Evolutionary conservation across 2,797 vertebrate genomes (phyloP).

Genomic region (Perodicticus potto): DNA sequence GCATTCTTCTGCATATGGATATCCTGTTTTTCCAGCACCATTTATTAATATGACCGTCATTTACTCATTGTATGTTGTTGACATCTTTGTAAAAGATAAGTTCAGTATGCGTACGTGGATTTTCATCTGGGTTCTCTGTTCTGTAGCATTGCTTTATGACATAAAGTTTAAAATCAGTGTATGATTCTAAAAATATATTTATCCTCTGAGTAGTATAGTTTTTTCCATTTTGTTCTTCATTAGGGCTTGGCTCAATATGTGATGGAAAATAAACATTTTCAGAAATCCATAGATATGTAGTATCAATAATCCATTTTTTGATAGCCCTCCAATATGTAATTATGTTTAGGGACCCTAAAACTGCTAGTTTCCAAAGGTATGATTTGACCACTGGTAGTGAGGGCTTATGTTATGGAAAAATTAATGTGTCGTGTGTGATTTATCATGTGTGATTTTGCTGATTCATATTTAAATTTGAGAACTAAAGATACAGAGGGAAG

Average conservation of each 20-base stretch:
- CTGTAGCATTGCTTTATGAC: not conserved
- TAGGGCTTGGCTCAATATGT: not conserved
- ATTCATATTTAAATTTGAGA: constrained; percentile 42
- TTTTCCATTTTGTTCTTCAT: not conserved
- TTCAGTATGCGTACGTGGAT: not conserved
- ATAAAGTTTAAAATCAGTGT: constrained; percentile 3
- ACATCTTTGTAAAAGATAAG: not conserved
- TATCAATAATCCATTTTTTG: not conserved
- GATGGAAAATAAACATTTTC: not conserved
- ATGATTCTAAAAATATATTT: not conserved
- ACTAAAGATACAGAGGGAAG: not conserved
- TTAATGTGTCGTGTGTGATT: not conserved
- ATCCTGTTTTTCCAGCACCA: not conserved
- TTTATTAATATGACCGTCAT: not conserved
- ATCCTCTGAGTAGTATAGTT: not conserved
- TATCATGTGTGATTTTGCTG: not conserved
- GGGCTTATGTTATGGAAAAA: not conserved
- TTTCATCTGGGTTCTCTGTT: not conserved
- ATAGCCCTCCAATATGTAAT: not conserved
- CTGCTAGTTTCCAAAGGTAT: not conserved
- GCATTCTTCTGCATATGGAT: not conserved
- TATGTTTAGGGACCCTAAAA: not conserved
- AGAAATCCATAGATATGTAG: not conserved
- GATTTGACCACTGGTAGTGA: not conserved
- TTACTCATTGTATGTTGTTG: not conserved